A percentile compares a stretch with the other conserved stretches of the same genome.
These are phyloP conservation scores for Rhyacichthys aspro DNA, from an alignment of 2,797 vertebrate genomes.

Conservation along the genomic window DNA sequence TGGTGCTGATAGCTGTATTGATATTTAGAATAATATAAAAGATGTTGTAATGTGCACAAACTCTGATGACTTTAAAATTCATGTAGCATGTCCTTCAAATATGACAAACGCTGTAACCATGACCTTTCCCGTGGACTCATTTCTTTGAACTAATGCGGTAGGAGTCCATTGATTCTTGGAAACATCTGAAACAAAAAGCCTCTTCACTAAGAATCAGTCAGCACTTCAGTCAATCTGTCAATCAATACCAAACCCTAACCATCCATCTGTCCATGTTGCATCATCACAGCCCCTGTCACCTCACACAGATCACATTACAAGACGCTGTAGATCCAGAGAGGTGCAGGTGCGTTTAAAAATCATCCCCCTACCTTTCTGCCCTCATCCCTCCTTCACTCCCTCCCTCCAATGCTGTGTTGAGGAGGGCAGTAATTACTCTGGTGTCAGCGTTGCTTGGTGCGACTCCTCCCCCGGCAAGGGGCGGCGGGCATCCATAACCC, in stretches of 20 bases:
- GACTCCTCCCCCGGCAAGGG: conserved; percentile 92
- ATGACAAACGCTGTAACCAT: conserved; percentile 4
- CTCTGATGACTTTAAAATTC: background rate
- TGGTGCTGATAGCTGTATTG: too few relatives aligned
- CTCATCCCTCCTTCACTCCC: conserved; percentile 45
- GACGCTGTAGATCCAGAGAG: conserved; percentile 32
- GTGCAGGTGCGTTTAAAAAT: conserved; percentile 71
- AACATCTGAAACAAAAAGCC: conserved; percentile 19
- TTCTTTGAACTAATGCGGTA: conserved; percentile 16
- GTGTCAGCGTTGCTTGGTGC: conserved; percentile 88
- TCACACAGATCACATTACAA: conserved; percentile 35
- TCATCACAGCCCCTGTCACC: conserved; percentile 37
- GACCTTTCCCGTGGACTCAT: conserved; percentile 7
- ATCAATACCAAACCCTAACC: conserved; percentile 14
- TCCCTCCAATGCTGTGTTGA: conserved; percentile 63
- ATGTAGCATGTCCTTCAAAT: conserved; percentile 8
- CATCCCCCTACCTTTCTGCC: conserved; percentile 31
- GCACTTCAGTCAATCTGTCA: conserved; percentile 14
- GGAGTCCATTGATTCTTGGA: conserved; percentile 14
- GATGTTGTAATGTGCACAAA: too few relatives aligned
- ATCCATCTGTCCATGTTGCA: conserved; percentile 37
- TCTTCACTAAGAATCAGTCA: conserved; percentile 21
- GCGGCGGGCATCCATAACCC: conserved; percentile 94
- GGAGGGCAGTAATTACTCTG: conserved; percentile 82
- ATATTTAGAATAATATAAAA: too few relatives aligned